Base-by-base conservation (phyloP, 2,888 invertebrate genomes). In the Argyresthia goedartella region DNA sequence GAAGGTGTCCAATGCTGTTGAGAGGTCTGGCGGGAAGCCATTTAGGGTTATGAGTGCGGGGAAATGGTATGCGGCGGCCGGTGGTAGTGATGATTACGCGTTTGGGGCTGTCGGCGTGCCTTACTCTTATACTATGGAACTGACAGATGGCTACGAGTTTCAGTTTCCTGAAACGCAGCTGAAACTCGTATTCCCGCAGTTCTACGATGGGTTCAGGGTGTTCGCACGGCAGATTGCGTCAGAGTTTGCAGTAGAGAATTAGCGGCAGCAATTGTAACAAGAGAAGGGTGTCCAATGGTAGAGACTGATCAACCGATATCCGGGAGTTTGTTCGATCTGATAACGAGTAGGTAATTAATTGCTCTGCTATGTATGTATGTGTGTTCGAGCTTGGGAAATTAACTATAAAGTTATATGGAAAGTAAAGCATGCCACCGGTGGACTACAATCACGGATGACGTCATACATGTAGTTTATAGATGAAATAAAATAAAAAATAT, bases 21-120 rank as follows among this genome's bases (percentile, higher is more conserved):
- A 60, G 11, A 61, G 56, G n/a, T 79, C 81, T 10, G 81, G 89
- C 2, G 87, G 87, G 1, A 57, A 64, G 1, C 73, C 74, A 1
- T 88, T 88, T 53, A 78, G 62, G 52, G 84, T 88, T 1, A 60
- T 88, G 60, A 81, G 82, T 53, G 82, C 86, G 42, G 87, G 86
- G 0, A 71, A 91, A 8, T 87, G 92, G 78, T 88, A 90, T 58
- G 74, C 88, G 0, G 89, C 90, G 0, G 88, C 91, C 11, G 91
- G 91, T 0, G 89, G 88, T 3, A 90, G 90, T 61, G 90, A 90
- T 58, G 91, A 91, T 60, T 91, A 80, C 69, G 88, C 88, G 0
- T 88, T 88, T 63, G 90, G 84, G 0, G 86, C 73, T 0, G 81
- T 76, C 0, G 88, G 86, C 0, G 75, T 89, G 1, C 84, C 87